Base-by-base conservation (phyloP, 2,888 invertebrate genomes). In the Ommatoiulus sabulosus region DNA sequence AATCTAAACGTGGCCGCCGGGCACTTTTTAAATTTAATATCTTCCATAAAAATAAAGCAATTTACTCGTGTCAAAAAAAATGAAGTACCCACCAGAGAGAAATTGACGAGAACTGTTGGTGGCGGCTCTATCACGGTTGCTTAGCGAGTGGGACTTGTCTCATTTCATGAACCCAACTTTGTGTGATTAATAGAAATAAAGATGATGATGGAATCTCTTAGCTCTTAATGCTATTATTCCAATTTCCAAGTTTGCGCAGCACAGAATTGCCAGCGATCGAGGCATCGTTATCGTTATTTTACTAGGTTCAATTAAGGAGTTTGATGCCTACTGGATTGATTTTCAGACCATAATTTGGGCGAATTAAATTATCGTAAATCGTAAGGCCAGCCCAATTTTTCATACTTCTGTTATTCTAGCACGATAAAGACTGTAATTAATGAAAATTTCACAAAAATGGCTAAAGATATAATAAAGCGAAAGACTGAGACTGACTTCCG, bases 21-120 rank as follows among this genome's bases (percentile, higher is more conserved):
- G 72, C 72, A 72, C 72, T 72, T 72, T 72, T 72, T 72, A 72
- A 72, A 72, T 72, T 72, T 72, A 72, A 72, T 72, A 72, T 72
- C 72, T 72, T 72, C 72, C 72, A 72, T 72, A 72, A 72, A 72
- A 72, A 72, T 72, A 72, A 72, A 72, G 72, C 72, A 72, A 72
- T 72, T 72, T 72, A 72, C 72, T 72, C 24, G 72, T 72, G 72
- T 72, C 72, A 72, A 72, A 72, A 72, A 35, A 72, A 72, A 72
- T 72, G 72, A 72, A 72, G 72, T 20, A 72, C 72, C 72, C 72
- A 72, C 72, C 72, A 72, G 72, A 72, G 72, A 72, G n/a, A 72
- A 72, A 24, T 72, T 72, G 72, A 72, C 72, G 72, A 24, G 72
- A 72, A 72, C 24, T 72, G 72, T 24, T 72, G 72, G 72, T 24